Evolutionary conservation across 2,888 invertebrate genomes (phyloP).

Genomic region (Sabatieria punctata): DNA sequence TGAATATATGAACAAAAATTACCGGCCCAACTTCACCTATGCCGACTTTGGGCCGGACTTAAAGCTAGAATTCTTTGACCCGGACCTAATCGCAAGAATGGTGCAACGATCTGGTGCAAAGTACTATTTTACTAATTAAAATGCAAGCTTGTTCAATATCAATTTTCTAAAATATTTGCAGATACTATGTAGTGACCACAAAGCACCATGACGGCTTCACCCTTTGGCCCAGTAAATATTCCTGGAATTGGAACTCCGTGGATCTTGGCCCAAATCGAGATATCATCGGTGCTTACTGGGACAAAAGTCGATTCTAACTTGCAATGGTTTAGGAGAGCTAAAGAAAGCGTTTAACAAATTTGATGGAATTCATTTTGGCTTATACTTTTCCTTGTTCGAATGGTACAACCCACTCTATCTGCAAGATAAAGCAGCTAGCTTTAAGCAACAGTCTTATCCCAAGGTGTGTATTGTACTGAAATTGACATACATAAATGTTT

Average conservation of each 20-base stretch:
- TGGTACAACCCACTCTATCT: constrained; percentile 13
- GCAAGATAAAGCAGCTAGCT: constrained; percentile 4
- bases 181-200: constrained; percentile 33
- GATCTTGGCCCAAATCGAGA: constrained; percentile 34
- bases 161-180: constrained; percentile 9
- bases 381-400: constrained; percentile 13
- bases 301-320: no score
- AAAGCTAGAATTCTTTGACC: no score
- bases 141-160: neutral
- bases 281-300: constrained; percentile 27
- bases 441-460: no score
- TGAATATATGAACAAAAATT: constrained; percentile 10
- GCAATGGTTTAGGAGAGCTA: constrained; percentile 9
- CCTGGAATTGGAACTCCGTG: constrained; percentile 35
- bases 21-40: no score
- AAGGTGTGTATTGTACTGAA: neutral
- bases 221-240: constrained; percentile 32
- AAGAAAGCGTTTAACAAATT: constrained; percentile 2
- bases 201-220: constrained; percentile 36
- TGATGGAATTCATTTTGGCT: constrained; percentile 9
- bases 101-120: neutral
- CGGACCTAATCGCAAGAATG: neutral
- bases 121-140: neutral
- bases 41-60: no score
- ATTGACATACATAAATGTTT: no score